These are phyloP conservation scores for Serranus cabrilla DNA, from an alignment of 2,797 vertebrate species.

Conservation along the genomic window DNA sequence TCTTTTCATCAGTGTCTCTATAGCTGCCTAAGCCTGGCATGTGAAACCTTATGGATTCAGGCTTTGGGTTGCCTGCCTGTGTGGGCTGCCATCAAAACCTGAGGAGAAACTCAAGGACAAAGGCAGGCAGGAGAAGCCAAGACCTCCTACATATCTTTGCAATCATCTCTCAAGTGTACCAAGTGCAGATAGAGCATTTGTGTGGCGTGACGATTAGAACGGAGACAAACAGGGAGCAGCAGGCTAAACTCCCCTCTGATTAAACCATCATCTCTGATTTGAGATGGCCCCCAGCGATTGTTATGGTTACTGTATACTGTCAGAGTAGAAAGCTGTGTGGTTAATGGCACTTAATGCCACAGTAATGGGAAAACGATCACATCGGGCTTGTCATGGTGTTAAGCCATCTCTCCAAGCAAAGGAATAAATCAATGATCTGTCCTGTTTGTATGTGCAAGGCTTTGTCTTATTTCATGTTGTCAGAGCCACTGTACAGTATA, in stretches of 20 bases:
- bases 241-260: conserved; percentile 85
- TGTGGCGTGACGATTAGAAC: conserved; percentile 82
- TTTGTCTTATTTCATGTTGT: not conserved
- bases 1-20: conserved; percentile 65
- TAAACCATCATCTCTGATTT: conserved; percentile 88
- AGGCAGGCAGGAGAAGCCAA: conserved; percentile 68
- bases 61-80: conserved; percentile 46
- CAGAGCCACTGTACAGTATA: not conserved
- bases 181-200: conserved; percentile 82
- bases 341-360: conserved; percentile 62
- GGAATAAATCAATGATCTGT: conserved; percentile 38
- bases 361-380: conserved; percentile 70
- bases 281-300: conserved; percentile 78
- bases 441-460: not conserved
- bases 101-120: conserved; percentile 69
- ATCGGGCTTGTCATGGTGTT: conserved; percentile 38
- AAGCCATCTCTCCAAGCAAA: conserved; percentile 45
- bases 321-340: conserved; percentile 56
- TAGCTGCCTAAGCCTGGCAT: conserved; percentile 43
- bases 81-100: conserved; percentile 44
- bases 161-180: conserved; percentile 74
- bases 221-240: conserved; percentile 63
- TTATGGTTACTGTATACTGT: conserved; percentile 74
- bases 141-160: conserved; percentile 77
- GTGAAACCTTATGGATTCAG: conserved; percentile 69